A percentile compares a stretch with the other conserved stretches of the same genome.
Conservation (phyloP, 2,888 invertebrate species). For the Drosophila aldrichi region DNA sequence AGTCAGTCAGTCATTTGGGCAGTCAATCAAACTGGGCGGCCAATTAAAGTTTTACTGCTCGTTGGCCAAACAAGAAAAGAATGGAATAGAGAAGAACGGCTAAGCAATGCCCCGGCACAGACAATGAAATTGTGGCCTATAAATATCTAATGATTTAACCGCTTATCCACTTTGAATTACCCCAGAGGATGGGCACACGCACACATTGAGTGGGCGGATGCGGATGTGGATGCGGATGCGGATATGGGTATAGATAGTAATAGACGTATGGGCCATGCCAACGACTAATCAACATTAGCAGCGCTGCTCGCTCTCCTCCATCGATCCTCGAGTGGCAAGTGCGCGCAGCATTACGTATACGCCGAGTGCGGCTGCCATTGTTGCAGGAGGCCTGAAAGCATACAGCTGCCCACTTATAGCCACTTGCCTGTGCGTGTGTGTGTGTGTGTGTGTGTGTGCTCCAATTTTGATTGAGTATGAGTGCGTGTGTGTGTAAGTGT, state of each 20-base stretch:
- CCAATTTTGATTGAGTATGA: constrained; percentile 28
- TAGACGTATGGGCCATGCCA: background rate
- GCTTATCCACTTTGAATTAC: constrained; percentile 32
- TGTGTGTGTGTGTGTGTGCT: constrained; percentile 13
- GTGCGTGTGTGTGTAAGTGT: constrained; percentile 9
- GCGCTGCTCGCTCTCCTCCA: background rate
- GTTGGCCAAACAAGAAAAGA: constrained; percentile 46
- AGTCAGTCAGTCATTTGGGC: constrained; percentile 73
- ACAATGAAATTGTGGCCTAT: constrained; percentile 55
- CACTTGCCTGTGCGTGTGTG: constrained; percentile 2
- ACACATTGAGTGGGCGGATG: constrained; percentile 9
- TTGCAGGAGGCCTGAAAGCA: constrained; percentile 24
- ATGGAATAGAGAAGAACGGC: constrained; percentile 14
- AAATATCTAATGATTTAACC: constrained; percentile 56
- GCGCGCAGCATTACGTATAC: constrained; percentile 47
- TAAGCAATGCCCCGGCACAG: constrained; percentile 27
- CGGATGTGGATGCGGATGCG: constrained; percentile 6
- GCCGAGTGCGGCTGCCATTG: constrained; percentile 33
- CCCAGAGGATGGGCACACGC: constrained; percentile 20
- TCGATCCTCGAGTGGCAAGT: constrained; percentile 34
- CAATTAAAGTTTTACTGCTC: constrained; percentile 75
- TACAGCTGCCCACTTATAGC: constrained; percentile 22
- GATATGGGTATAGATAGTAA: constrained; percentile 7
- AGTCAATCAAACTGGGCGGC: constrained; percentile 72
- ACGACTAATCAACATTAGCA: constrained; percentile 23